These are phyloP conservation scores for Limnephilus lunatus DNA, from an alignment of 2,888 invertebrate species.

Conservation along the genomic window DNA sequence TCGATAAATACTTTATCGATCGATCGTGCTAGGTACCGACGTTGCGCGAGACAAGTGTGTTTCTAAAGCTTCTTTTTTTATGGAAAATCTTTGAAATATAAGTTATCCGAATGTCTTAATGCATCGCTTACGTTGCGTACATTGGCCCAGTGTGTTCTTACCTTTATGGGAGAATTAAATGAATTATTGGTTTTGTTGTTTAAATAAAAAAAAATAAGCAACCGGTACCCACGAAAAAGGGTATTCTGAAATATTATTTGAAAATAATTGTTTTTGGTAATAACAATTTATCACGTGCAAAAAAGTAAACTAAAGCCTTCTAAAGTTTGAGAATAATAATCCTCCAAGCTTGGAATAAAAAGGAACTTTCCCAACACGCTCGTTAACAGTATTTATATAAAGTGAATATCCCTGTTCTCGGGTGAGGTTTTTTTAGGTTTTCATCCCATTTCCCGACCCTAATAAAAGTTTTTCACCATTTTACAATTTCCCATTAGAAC, in stretches of 20 bases:
- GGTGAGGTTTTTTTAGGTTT: conserved; percentile 21
- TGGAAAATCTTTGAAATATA: too few relatives aligned
- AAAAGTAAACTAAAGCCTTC: background rate
- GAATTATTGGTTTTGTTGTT: background rate
- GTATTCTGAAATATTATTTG: background rate
- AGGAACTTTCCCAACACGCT: conserved; percentile 26
- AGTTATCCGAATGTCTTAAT: too few relatives aligned
- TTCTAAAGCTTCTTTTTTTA: too few relatives aligned
- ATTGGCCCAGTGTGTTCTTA: too few relatives aligned
- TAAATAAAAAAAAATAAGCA: background rate
- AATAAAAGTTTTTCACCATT: conserved; percentile 29
- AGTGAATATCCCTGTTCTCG: conserved; percentile 40
- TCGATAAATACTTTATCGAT: too few relatives aligned
- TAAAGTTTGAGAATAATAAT: background rate
- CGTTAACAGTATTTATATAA: conserved; percentile 36
- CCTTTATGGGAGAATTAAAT: too few relatives aligned
- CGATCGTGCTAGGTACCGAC: too few relatives aligned
- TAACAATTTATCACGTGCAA: background rate
- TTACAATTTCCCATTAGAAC: conserved; percentile 22
- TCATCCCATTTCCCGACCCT: conserved; percentile 2
- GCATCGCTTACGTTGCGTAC: too few relatives aligned
- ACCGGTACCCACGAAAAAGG: background rate
- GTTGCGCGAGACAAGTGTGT: too few relatives aligned
- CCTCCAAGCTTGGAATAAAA: background rate
- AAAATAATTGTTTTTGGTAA: background rate